Evolutionary conservation across 2,797 vertebrate genomes (phyloP).

Genomic region (Anableps anableps): DNA sequence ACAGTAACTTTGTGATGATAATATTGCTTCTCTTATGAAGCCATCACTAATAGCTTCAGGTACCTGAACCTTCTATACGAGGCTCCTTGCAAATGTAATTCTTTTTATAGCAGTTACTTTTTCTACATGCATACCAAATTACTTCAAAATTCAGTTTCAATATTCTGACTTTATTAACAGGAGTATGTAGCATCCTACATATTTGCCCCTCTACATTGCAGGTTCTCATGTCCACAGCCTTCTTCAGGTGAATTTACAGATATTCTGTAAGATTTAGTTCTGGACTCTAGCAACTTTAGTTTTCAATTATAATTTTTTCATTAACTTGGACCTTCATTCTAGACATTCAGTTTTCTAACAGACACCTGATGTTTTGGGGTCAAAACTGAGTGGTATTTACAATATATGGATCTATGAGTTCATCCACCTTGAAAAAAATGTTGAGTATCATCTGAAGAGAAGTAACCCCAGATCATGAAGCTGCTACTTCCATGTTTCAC

Average conservation of each 20-base stretch:
- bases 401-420: not conserved
- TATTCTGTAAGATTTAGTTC: not conserved
- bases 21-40: not conserved
- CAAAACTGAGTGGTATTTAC: not conserved
- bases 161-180: not conserved
- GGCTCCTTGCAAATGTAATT: not conserved
- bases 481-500: not conserved
- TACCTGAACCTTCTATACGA: not conserved
- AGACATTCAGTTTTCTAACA: not conserved
- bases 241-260: not conserved
- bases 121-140: not conserved
- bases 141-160: not conserved
- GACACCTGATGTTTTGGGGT: not conserved
- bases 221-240: not conserved
- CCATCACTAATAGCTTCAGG: not conserved
- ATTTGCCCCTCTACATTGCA: not conserved
- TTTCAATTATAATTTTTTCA: not conserved
- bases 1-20: not conserved
- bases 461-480: not conserved
- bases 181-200: not conserved
- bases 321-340: not conserved
- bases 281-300: not conserved
- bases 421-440: not conserved
- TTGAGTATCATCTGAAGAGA: not conserved
- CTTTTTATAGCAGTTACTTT: too few relatives aligned